Conservation (phyloP, 2,113 vertebrate species). For the Petromus typicus region DNA sequence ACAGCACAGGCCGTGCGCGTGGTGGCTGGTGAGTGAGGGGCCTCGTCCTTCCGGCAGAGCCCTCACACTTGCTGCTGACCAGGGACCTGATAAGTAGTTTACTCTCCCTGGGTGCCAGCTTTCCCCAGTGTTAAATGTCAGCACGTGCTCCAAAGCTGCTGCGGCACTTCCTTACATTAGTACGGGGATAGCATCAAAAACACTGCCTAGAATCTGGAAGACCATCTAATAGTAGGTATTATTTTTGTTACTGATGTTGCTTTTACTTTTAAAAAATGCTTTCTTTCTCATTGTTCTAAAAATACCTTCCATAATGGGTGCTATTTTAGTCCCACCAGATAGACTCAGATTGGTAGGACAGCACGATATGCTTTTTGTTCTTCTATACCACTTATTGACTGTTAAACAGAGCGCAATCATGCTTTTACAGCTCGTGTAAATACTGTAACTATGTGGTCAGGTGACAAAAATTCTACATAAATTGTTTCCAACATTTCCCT, state of each 20-base stretch:
- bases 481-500: not conserved
- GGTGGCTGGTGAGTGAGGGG: not conserved
- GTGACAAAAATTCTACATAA: conserved; percentile 40
- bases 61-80: not conserved
- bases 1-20: accelerated
- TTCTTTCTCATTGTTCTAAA: not conserved
- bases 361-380: not conserved
- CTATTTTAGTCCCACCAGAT: not conserved
- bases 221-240: not conserved
- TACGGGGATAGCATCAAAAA: not conserved
- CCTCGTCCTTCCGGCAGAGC: no score
- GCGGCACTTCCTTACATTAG: not conserved
- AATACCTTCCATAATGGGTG: conserved; percentile 10
- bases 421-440: not conserved
- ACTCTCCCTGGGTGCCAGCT: not conserved
- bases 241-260: not conserved
- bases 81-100: not conserved
- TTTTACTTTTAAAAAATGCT: not conserved
- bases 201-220: not conserved
- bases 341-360: not conserved
- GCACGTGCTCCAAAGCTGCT: not conserved
- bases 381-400: not conserved
- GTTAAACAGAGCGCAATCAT: not conserved
- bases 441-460: not conserved
- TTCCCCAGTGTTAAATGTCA: not conserved